phyloP scores from a whole-genome alignment of 2,113 vertebrate species.

The Podarcis cretensis region DNA sequence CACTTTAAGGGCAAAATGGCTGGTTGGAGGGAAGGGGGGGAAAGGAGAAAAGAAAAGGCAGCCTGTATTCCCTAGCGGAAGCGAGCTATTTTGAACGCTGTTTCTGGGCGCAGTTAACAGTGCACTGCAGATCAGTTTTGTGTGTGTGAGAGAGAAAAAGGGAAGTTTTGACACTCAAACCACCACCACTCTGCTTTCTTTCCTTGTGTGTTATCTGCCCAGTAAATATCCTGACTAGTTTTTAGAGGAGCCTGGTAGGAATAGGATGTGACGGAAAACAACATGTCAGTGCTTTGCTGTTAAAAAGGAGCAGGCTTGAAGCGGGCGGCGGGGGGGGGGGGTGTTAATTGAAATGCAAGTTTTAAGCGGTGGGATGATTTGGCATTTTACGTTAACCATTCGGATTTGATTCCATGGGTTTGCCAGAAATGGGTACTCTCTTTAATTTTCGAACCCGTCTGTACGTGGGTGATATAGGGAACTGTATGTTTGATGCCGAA shows the following conservation, averaged over 20 bases:
- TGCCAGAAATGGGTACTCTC: too few relatives aligned
- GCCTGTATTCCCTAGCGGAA: constrained; percentile 18
- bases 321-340: not conserved
- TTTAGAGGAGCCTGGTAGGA: not conserved
- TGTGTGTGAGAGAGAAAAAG: too few relatives aligned
- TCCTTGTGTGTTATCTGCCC: not conserved
- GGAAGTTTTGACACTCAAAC: not conserved
- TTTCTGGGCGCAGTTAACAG: constrained; percentile 22
- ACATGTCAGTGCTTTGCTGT: too few relatives aligned
- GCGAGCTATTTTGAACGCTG: constrained; percentile 53
- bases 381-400: not conserved
- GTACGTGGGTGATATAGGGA: not conserved
- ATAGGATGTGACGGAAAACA: not conserved
- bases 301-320: not conserved
- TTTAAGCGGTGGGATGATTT: not conserved
- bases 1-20: constrained; percentile 70
- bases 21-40: constrained; percentile 38
- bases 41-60: not conserved
- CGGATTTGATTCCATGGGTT: not conserved
- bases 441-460: not conserved
- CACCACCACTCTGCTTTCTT: not conserved
- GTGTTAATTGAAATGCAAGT: not conserved
- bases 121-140: not conserved
- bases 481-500: not conserved
- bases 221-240: not conserved